Conservation (phyloP, 1,140 invertebrate genomes). For the Drosophila ohnishii region DNA sequence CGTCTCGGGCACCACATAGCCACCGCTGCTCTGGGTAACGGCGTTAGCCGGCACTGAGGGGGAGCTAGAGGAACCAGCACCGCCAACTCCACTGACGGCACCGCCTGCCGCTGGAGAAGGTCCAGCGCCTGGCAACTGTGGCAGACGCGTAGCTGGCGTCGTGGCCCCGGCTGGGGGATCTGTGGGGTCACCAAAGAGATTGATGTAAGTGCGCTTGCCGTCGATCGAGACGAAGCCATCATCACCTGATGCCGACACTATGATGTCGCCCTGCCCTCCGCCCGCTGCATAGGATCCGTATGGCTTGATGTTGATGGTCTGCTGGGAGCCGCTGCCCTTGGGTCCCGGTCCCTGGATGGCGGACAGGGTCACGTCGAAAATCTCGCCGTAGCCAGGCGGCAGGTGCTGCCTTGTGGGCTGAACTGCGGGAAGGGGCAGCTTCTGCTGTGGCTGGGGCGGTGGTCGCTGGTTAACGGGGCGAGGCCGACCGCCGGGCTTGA, state of each 20-base stretch:
- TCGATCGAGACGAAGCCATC: slow-evolving; percentile 96
- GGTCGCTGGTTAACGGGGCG: slow-evolving; percentile 73
- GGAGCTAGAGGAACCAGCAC: slow-evolving; percentile 17
- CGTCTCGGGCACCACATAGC: slow-evolving; percentile 83
- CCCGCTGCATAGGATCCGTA: slow-evolving; percentile 65
- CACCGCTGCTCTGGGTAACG: slow-evolving; percentile 80
- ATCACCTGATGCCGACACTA: slow-evolving; percentile 89
- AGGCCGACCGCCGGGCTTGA: slow-evolving; percentile 86
- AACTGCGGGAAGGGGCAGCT: slow-evolving; percentile 50
- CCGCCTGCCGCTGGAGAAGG: background rate
- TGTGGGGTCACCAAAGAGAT: slow-evolving; percentile 88
- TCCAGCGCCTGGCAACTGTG: slow-evolving; percentile 61
- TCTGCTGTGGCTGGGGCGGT: slow-evolving; percentile 68
- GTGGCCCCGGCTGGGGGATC: slow-evolving; percentile 75
- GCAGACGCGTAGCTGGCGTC: slow-evolving; percentile 65
- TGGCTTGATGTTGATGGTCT: slow-evolving; percentile 82
- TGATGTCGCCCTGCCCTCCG: slow-evolving; percentile 85
- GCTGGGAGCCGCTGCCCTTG: slow-evolving; percentile 83
- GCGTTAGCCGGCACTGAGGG: slow-evolving; percentile 48
- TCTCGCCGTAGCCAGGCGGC: slow-evolving; percentile 87
- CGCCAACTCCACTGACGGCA: slow-evolving; percentile 12
- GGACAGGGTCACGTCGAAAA: slow-evolving; percentile 94
- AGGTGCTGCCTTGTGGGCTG: slow-evolving; percentile 77
- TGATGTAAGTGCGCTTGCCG: slow-evolving; percentile 93
- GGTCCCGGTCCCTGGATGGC: slow-evolving; percentile 91